Conservation (phyloP, 2,888 invertebrate genomes). For the Lithophane semibrunnea region DNA sequence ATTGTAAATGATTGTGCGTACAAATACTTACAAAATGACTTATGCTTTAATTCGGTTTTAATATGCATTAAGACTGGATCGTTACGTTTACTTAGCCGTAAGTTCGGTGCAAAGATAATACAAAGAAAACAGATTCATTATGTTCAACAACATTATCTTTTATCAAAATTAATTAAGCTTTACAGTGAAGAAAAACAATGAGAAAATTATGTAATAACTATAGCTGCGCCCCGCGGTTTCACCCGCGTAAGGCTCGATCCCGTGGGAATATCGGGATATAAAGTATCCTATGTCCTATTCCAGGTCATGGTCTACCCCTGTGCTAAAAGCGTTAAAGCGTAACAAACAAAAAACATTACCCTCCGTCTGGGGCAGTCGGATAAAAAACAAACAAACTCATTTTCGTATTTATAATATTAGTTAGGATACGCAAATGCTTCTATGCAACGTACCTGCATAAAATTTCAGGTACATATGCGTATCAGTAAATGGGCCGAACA, state of each 20-base stretch:
- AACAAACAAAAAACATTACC: too few species aligned
- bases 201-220: background rate
- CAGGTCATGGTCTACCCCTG: too few species aligned
- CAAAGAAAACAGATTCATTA: slow-evolving; percentile 34
- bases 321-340: too few species aligned
- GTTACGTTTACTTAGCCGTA: too few species aligned
- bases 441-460: background rate
- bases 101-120: slow-evolving; percentile 11
- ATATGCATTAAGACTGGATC: slow-evolving; percentile 27
- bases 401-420: too few species aligned
- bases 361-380: too few species aligned
- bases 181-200: background rate
- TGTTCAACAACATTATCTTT: slow-evolving; percentile 12
- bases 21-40: slow-evolving; percentile 27
- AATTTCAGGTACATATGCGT: background rate
- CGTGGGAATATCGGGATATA: too few species aligned
- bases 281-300: too few species aligned
- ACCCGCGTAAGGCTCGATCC: too few species aligned
- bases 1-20: slow-evolving; percentile 2
- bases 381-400: too few species aligned
- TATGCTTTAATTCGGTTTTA: slow-evolving; percentile 36
- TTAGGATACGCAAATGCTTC: background rate
- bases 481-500: background rate
- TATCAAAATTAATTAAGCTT: background rate
- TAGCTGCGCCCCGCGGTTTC: too few species aligned